Conservation (phyloP, 2,888 invertebrate species). For the Dasysyrphus albostriatus region DNA sequence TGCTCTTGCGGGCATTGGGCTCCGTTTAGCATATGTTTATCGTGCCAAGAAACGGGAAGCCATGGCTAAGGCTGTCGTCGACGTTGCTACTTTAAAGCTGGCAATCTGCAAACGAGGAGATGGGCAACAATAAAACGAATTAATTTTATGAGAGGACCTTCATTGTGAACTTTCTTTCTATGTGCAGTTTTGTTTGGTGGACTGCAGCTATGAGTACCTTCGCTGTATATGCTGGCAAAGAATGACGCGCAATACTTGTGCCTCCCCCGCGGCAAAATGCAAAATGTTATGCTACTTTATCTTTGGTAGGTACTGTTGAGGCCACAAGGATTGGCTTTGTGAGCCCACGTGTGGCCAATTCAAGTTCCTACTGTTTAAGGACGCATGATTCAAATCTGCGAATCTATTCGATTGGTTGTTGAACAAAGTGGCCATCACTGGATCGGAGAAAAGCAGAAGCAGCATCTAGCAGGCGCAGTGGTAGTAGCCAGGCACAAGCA, state of each 20-base stretch:
- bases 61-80: slow-evolving; percentile 48
- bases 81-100: slow-evolving; percentile 42
- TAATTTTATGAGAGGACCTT: slow-evolving; percentile 72
- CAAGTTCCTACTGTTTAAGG: slow-evolving; percentile 64
- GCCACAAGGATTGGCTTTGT: slow-evolving; percentile 64
- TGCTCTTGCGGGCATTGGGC: slow-evolving; percentile 32
- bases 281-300: slow-evolving; percentile 41
- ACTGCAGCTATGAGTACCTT: slow-evolving; percentile 24
- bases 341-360: slow-evolving; percentile 63
- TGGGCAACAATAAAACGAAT: slow-evolving; percentile 65
- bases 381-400: slow-evolving; percentile 83
- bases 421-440: slow-evolving; percentile 43
- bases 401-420: slow-evolving; percentile 69
- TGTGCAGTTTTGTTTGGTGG: slow-evolving; percentile 30
- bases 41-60: slow-evolving; percentile 49
- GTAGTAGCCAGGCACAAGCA: slow-evolving; percentile 37
- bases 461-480: slow-evolving; percentile 37
- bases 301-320: not conserved
- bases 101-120: slow-evolving; percentile 48
- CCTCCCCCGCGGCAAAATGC: slow-evolving; percentile 50
- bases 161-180: slow-evolving; percentile 63
- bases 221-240: slow-evolving; percentile 25
- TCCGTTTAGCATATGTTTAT: slow-evolving; percentile 70
- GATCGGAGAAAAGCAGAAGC: slow-evolving; percentile 7
- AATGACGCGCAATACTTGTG: slow-evolving; percentile 52